These are phyloP conservation scores for Elaphurus davidianus DNA, from an alignment of 2,113 vertebrate genomes.

Conservation along the genomic window DNA sequence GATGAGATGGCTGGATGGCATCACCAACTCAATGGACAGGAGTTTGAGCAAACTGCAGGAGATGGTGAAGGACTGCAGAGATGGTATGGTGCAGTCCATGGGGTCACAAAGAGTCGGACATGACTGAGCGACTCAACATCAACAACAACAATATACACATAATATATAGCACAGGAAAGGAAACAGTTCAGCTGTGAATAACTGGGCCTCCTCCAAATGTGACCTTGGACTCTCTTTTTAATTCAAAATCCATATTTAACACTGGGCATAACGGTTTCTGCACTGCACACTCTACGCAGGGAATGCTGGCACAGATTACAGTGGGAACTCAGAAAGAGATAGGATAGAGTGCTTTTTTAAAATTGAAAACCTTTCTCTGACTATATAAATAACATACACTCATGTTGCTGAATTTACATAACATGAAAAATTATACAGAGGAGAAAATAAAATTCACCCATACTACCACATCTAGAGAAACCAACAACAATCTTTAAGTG, in stretches of 20 bases:
- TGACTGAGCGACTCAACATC: not conserved
- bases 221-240: slow-evolving; percentile 7
- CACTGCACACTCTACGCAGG: not conserved
- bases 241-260: slow-evolving; percentile 38
- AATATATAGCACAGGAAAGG: not conserved
- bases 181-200: not conserved
- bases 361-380: slow-evolving; percentile 37
- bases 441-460: slow-evolving; percentile 22
- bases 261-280: not conserved
- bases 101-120: not conserved
- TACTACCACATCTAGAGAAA: not conserved
- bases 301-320: not conserved
- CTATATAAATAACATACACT: slow-evolving; percentile 41
- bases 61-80: not conserved
- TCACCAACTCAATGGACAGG: not conserved
- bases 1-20: not conserved
- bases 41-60: not conserved
- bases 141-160: not conserved
- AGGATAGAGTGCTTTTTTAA: not conserved
- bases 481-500: not conserved
- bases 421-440: slow-evolving; percentile 37
- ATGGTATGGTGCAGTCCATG: not conserved
- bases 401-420: slow-evolving; percentile 4
- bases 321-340: not conserved
- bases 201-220: not conserved